Conservation (phyloP, 2,797 vertebrate species). For the Echeneis naucrates region DNA sequence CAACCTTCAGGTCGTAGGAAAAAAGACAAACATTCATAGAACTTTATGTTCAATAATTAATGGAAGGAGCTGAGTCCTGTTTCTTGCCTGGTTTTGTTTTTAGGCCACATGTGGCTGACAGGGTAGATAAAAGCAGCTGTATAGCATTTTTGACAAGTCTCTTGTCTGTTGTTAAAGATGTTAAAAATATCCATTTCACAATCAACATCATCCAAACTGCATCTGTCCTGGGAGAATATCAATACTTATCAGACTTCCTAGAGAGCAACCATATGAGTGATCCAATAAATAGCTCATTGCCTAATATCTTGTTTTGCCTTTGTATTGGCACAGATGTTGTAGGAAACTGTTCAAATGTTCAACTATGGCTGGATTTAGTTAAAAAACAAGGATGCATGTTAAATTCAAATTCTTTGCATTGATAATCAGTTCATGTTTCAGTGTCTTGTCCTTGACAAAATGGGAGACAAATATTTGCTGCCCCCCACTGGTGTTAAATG, state of each 20-base stretch:
- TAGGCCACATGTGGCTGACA: slow-evolving; percentile 39
- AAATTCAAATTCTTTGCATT: slow-evolving; percentile 38
- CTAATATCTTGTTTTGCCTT: background rate
- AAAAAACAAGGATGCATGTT: slow-evolving; percentile 14
- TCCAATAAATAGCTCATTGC: slow-evolving; percentile 2
- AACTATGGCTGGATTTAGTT: background rate
- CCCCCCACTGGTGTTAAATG: slow-evolving; percentile 54
- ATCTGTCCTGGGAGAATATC: slow-evolving; percentile 36
- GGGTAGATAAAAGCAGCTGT: slow-evolving; percentile 50
- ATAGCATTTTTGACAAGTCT: slow-evolving; percentile 35
- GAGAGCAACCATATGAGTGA: slow-evolving; percentile 18
- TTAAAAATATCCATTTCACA: slow-evolving; percentile 57
- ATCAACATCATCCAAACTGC: slow-evolving; percentile 31
- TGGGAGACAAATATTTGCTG: slow-evolving; percentile 45
- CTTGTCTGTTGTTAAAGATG: slow-evolving; percentile 51
- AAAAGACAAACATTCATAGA: slow-evolving; percentile 3
- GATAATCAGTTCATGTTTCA: slow-evolving; percentile 42
- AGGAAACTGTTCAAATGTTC: background rate
- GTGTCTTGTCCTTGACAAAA: slow-evolving; percentile 46
- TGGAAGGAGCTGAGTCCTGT: slow-evolving; percentile 1
- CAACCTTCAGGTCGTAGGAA: background rate
- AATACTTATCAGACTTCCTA: slow-evolving; percentile 42
- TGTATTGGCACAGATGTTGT: slow-evolving; percentile 6
- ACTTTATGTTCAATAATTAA: background rate
- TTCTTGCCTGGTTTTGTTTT: slow-evolving; percentile 22